Evolutionary conservation across 1,140 invertebrate species (phyloP).

Genomic region (Drepana arcuata): DNA sequence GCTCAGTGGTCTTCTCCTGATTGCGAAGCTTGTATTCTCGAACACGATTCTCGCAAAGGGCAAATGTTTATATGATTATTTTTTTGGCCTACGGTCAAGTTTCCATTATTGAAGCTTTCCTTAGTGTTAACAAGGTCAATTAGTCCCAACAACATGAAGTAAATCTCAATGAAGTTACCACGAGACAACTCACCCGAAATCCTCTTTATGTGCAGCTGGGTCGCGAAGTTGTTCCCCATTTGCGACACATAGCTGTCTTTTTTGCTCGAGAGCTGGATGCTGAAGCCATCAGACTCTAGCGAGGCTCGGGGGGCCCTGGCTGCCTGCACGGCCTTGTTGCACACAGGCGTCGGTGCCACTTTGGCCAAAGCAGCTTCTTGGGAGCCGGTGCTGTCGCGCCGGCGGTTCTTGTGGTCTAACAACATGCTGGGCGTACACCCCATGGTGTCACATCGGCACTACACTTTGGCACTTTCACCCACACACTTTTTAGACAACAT

Average conservation of each 20-base stretch:
- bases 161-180: no score
- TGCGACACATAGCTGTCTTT: constrained; percentile 67
- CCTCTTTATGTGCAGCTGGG: constrained; percentile 66
- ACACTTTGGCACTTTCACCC: constrained; percentile 59
- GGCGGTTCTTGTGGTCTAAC: constrained; percentile 63
- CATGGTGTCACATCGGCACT: constrained; percentile 54
- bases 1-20: no score
- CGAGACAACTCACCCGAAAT: constrained; percentile 67
- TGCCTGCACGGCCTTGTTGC: constrained; percentile 56
- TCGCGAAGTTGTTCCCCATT: constrained; percentile 70
- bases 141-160: no score
- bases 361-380: constrained; percentile 57
- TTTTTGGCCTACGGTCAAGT: no score
- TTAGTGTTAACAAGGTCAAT: no score
- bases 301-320: constrained; percentile 54
- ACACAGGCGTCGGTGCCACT: constrained; percentile 45
- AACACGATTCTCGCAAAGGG: no score
- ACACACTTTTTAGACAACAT: constrained; percentile 30
- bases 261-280: constrained; percentile 59
- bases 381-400: constrained; percentile 61
- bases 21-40: no score
- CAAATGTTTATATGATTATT: no score
- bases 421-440: constrained; percentile 70
- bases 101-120: no score
- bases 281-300: constrained; percentile 62